Evolutionary conservation across 2,113 vertebrate genomes (phyloP).

Genomic region (Cinclus mexicanus): DNA sequence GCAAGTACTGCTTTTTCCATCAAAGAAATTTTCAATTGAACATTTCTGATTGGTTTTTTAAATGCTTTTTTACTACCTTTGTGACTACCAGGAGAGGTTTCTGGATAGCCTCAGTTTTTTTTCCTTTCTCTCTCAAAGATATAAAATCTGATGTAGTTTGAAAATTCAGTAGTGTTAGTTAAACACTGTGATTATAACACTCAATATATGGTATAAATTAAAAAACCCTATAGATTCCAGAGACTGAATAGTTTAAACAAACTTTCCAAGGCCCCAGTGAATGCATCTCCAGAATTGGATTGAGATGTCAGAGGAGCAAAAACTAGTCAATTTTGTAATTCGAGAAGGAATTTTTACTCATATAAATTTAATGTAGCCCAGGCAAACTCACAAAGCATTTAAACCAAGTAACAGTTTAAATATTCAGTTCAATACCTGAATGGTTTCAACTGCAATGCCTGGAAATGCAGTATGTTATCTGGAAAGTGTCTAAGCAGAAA

Average conservation of each 20-base stretch:
- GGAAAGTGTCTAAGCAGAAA: neutral
- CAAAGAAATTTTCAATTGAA: neutral
- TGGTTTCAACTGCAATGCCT: neutral
- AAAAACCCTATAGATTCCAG: neutral
- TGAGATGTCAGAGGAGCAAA: neutral
- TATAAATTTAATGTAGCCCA: neutral
- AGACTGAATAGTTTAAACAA: constrained; percentile 1
- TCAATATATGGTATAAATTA: neutral
- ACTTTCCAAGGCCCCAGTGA: neutral
- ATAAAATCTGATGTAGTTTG: neutral
- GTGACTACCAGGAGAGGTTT: neutral
- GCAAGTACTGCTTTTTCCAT: neutral
- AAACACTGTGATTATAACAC: neutral
- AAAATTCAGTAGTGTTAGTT: neutral
- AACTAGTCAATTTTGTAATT: neutral
- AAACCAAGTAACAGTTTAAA: neutral
- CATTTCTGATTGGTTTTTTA: neutral
- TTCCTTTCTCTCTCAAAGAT: neutral
- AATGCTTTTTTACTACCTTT: neutral
- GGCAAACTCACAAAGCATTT: neutral
- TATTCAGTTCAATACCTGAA: neutral
- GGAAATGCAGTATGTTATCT: neutral
- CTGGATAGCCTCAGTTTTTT: neutral
- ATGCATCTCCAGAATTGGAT: neutral
- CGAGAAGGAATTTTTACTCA: neutral